Evolutionary conservation across 2,113 vertebrate species (phyloP).

Genomic region (Oceanites oceanicus): DNA sequence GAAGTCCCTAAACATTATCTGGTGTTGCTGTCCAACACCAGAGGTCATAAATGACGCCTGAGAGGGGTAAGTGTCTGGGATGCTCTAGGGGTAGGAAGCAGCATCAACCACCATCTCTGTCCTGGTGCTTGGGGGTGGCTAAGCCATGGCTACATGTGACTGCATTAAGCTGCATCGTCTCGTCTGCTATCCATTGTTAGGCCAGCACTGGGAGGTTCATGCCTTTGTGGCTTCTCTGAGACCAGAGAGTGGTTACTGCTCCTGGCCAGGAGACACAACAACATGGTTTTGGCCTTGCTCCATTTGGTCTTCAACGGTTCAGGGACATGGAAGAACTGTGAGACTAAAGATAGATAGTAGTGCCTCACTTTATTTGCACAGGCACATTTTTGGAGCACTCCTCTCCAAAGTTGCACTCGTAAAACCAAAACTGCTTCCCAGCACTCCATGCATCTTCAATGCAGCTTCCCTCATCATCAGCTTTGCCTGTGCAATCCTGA

Average conservation of each 20-base stretch:
- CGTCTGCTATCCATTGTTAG: not conserved
- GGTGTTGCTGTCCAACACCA: not conserved
- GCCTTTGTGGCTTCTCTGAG: not conserved
- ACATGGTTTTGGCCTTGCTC: not conserved
- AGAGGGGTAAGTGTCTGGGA: not conserved
- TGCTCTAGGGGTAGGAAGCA: not conserved
- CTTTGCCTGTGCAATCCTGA: not conserved
- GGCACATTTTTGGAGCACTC: not conserved
- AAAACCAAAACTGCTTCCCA: not conserved
- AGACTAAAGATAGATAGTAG: not conserved
- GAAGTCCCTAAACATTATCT: not conserved
- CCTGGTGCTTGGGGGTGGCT: not conserved
- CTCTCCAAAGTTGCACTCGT: not conserved
- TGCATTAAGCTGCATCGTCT: not conserved
- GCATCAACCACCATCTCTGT: not conserved
- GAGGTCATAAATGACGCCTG: not conserved
- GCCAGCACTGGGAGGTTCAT: not conserved
- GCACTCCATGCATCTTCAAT: not conserved
- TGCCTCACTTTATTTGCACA: not conserved
- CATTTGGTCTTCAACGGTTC: not conserved
- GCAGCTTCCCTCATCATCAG: not conserved
- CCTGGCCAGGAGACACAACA: not conserved
- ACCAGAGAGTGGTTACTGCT: not conserved
- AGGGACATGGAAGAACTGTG: not conserved
- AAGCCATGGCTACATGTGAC: not conserved